A percentile compares a stretch with the other conserved stretches of the same genome.
Evolutionary conservation across 2,888 invertebrate genomes (phyloP).

Genomic region (Parthenolecanium corni): DNA sequence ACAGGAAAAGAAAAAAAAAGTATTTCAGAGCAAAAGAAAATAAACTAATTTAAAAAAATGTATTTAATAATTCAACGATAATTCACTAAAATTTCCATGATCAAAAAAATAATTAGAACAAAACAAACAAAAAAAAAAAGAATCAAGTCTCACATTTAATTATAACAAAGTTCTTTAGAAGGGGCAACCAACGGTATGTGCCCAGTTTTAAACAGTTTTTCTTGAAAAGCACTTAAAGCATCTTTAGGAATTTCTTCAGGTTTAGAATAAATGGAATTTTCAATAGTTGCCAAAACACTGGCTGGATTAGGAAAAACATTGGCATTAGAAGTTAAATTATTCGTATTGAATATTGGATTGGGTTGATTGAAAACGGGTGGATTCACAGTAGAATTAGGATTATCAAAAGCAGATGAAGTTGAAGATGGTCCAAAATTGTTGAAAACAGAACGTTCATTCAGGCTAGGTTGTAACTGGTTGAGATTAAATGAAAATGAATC

Average conservation of each 20-base stretch:
- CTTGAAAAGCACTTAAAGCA: neutral
- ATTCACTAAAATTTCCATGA: neutral
- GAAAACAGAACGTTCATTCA: neutral
- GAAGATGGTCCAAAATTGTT: neutral
- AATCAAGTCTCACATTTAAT: neutral
- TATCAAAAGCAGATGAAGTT: neutral
- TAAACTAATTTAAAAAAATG: neutral
- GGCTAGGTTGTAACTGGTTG: neutral
- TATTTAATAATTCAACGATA: neutral
- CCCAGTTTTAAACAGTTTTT: neutral
- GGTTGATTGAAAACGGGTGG: too few species aligned
- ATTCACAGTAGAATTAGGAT: too few species aligned
- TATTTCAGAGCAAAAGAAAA: neutral
- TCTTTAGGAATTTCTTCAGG: neutral
- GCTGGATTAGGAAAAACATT: too few species aligned
- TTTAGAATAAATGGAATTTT: constrained; percentile 17
- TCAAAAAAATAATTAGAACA: neutral
- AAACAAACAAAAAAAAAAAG: neutral
- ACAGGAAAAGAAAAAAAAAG: neutral
- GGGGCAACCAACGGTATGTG: constrained; percentile 13
- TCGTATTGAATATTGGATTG: too few species aligned
- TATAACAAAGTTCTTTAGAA: constrained; percentile 6
- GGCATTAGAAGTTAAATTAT: too few species aligned
- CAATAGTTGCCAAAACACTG: too few species aligned
- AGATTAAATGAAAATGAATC: constrained; percentile 11